Conservation (phyloP, 2,113 vertebrate genomes). For the Pyrgilauda ruficollis region DNA sequence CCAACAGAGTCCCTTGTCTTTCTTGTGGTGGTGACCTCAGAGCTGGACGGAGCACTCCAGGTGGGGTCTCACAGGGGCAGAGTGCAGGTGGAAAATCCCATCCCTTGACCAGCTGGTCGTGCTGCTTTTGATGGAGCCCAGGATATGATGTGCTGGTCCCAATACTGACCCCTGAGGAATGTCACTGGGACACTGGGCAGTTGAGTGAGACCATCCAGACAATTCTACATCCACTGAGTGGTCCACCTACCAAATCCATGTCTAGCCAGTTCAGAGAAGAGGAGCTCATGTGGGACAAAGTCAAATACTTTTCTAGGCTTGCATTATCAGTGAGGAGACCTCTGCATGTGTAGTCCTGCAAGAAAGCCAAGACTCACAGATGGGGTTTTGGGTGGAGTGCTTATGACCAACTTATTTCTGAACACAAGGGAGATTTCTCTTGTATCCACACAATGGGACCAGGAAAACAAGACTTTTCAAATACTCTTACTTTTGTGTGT, state of each 20-base stretch:
- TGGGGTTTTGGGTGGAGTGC: neutral
- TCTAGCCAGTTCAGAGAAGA: neutral
- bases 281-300: neutral
- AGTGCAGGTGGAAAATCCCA: neutral
- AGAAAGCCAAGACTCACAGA: neutral
- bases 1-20: no score
- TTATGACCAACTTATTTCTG: neutral
- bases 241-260: neutral
- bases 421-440: neutral
- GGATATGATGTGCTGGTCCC: rapidly evolving
- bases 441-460: neutral
- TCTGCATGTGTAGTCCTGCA: neutral
- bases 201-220: neutral
- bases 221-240: neutral
- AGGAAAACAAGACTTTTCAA: neutral
- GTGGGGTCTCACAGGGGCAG: rapidly evolving
- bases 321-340: neutral
- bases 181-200: neutral
- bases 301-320: neutral
- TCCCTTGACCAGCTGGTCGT: neutral
- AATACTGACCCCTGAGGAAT: neutral
- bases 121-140: neutral
- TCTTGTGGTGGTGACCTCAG: neutral
- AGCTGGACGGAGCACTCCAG: neutral
- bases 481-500: neutral